These are phyloP conservation scores for Amphiprion percula DNA, from an alignment of 2,113 vertebrate genomes.

Conservation along the genomic window DNA sequence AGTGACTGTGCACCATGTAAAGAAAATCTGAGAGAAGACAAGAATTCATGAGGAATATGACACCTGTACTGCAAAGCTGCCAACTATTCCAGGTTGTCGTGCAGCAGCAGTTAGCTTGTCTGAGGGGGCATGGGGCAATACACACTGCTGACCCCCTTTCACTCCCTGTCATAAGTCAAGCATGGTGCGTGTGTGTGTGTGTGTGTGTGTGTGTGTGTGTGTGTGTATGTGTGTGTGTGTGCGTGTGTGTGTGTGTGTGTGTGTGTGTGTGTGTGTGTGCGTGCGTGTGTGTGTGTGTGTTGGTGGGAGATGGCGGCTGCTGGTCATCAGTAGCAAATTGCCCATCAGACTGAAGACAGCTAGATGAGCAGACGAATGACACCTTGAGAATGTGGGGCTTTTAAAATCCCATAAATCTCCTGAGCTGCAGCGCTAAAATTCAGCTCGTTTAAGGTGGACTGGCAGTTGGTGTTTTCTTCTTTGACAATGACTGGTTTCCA, in stretches of 20 bases:
- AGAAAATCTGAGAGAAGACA: too few relatives aligned
- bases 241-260: conserved; percentile 13
- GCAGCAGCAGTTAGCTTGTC: too few relatives aligned
- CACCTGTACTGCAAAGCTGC: too few relatives aligned
- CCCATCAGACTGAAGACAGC: conserved; percentile 41
- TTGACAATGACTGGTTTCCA: conserved; percentile 75
- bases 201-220: conserved; percentile 9
- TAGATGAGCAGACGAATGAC: conserved; percentile 30
- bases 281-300: conserved; percentile 1
- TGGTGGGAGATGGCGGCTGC: too few relatives aligned
- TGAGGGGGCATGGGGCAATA: too few relatives aligned
- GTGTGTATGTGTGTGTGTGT: conserved; percentile 16
- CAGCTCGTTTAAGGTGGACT: conserved; percentile 52
- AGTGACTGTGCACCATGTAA: too few relatives aligned
- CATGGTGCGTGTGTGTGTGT: too few relatives aligned
- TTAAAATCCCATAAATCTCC: conserved; percentile 77
- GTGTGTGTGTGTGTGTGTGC: conserved; percentile 6
- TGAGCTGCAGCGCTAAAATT: conserved; percentile 56
- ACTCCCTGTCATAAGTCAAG: too few relatives aligned
- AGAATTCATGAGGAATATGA: too few relatives aligned
- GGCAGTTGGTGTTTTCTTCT: conserved; percentile 67
- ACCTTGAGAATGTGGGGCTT: conserved; percentile 65
- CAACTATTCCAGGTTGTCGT: too few relatives aligned
- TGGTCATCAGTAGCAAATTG: conserved; percentile 38
- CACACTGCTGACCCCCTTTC: too few relatives aligned